Evolutionary conservation across 2,113 vertebrate species (phyloP).

Genomic region (Hystrix cristata): DNA sequence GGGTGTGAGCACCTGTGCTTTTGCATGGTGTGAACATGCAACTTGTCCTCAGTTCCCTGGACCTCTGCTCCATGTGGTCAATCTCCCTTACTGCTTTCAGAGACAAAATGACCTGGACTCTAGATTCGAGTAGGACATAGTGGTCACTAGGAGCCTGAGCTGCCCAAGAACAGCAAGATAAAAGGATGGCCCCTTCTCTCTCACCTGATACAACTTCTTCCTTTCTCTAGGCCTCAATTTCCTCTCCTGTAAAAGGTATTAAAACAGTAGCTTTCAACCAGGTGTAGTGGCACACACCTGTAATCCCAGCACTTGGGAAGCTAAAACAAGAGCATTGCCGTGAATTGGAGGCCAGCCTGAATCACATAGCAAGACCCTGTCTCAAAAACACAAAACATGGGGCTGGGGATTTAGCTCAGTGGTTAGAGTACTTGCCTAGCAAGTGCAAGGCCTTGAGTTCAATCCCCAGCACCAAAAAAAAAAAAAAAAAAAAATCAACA

Average conservation of each 20-base stretch:
- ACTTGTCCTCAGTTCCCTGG: background rate
- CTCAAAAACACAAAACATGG: background rate
- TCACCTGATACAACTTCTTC: background rate
- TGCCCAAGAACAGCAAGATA: background rate
- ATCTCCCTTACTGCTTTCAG: background rate
- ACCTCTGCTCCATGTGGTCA: background rate
- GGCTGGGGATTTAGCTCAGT: too few relatives aligned
- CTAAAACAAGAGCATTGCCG: background rate
- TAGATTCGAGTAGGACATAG: background rate
- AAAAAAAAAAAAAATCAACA: too few relatives aligned
- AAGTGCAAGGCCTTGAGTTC: too few relatives aligned
- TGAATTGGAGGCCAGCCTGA: background rate
- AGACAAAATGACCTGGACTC: background rate
- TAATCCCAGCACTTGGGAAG: background rate
- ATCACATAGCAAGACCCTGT: background rate
- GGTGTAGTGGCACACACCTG: background rate
- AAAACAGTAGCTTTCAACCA: background rate
- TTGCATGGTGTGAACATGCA: background rate
- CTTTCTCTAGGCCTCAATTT: background rate
- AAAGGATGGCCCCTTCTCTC: background rate
- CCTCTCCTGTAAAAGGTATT: background rate
- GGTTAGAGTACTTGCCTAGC: too few relatives aligned
- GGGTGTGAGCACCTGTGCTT: background rate
- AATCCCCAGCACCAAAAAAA: too few relatives aligned
- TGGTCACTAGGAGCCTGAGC: background rate